Conservation (phyloP, 2,113 vertebrate genomes). For the Oryzias melastigma region DNA sequence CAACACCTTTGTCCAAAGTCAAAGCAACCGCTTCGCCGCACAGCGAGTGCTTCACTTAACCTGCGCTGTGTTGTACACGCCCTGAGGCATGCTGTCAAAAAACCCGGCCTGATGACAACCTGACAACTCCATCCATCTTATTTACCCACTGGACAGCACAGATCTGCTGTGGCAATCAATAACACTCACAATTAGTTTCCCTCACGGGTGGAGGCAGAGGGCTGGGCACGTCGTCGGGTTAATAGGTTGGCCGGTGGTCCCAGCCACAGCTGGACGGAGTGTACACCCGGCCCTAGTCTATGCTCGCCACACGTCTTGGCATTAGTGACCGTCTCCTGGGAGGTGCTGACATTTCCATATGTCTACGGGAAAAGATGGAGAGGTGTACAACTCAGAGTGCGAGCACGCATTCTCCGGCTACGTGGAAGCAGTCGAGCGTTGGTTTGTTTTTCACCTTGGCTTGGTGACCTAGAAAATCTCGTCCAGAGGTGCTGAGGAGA, state of each 20-base stretch:
- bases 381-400: constrained; percentile 22
- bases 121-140: constrained; percentile 80
- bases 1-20: constrained; percentile 54
- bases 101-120: constrained; percentile 69
- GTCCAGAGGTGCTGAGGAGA: constrained; percentile 45
- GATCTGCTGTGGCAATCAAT: constrained; percentile 74
- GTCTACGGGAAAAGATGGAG: constrained; percentile 42
- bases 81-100: constrained; percentile 67
- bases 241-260: constrained; percentile 36
- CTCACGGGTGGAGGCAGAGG: constrained; percentile 45
- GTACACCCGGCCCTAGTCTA: constrained; percentile 50
- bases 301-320: constrained; percentile 69
- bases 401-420: constrained; percentile 5
- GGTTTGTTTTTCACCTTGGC: constrained; percentile 72
- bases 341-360: constrained; percentile 66
- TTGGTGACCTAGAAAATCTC: constrained; percentile 70
- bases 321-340: constrained; percentile 63
- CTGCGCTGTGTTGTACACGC: constrained; percentile 61
- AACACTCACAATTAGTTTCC: constrained; percentile 78
- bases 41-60: constrained; percentile 50
- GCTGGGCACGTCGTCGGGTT: constrained; percentile 20
- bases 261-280: constrained; percentile 63
- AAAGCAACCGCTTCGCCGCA: constrained; percentile 41
- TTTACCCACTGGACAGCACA: constrained; percentile 71
- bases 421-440: constrained; percentile 30